phyloP scores from a whole-genome alignment of 2,888 invertebrate genomes.

The Sinotaia quadrata region DNA sequence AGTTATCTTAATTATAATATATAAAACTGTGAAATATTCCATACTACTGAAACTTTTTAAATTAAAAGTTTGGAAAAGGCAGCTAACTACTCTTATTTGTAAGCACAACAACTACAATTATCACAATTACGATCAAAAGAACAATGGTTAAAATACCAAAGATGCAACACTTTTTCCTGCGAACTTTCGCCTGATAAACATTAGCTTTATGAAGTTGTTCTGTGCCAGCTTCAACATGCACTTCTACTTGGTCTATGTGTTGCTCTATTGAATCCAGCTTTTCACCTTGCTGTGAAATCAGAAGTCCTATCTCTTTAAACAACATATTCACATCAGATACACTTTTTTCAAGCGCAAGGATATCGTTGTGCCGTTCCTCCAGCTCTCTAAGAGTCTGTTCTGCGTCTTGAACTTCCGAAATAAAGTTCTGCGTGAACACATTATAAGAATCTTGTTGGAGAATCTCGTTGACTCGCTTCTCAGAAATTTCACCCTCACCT shows the following conservation, averaged over 20 bases:
- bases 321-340: slow-evolving; percentile 57
- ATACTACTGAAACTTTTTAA: too few relatives aligned
- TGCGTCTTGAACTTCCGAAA: slow-evolving; percentile 55
- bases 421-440: slow-evolving; percentile 56
- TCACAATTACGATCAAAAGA: slow-evolving; percentile 48
- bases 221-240: slow-evolving; percentile 47
- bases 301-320: slow-evolving; percentile 57
- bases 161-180: slow-evolving; percentile 51
- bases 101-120: slow-evolving; percentile 35
- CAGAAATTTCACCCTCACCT: slow-evolving; percentile 40
- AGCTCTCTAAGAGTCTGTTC: slow-evolving; percentile 51
- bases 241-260: slow-evolving; percentile 44
- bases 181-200: slow-evolving; percentile 39
- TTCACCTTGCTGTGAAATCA: slow-evolving; percentile 61
- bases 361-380: slow-evolving; percentile 53
- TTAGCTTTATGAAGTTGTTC: slow-evolving; percentile 47
- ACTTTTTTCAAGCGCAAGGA: slow-evolving; percentile 56
- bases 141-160: slow-evolving; percentile 45
- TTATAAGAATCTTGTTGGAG: slow-evolving; percentile 37
- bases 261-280: slow-evolving; percentile 55
- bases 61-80: too few relatives aligned
- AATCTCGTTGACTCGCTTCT: slow-evolving; percentile 37
- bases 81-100: too few relatives aligned
- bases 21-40: too few relatives aligned
- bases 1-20: too few relatives aligned